phyloP scores from a whole-genome alignment of 1,140 invertebrate species.

The Papilio helenus region DNA sequence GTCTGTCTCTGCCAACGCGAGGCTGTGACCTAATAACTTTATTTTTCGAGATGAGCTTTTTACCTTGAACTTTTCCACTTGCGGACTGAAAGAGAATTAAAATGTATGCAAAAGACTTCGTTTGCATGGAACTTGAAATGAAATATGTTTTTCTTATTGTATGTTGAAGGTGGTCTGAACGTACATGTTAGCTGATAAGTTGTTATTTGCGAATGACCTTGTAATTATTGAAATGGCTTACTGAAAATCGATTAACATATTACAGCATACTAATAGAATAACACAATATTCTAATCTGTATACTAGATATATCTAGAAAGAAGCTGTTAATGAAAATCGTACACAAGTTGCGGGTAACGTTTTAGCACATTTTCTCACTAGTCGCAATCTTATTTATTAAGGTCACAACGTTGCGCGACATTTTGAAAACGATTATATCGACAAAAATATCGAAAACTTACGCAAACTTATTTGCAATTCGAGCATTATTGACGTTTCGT shows the following conservation, averaged over 20 bases:
- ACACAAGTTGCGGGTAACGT: neutral
- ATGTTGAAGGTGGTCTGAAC: neutral
- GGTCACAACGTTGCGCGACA: slow-evolving; percentile 1
- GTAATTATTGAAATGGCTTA: neutral
- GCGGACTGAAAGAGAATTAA: slow-evolving; percentile 12
- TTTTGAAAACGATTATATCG: slow-evolving; percentile 8
- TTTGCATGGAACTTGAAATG: neutral
- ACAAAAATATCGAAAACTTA: neutral
- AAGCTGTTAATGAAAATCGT: neutral
- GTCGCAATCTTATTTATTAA: slow-evolving; percentile 18
- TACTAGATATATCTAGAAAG: slow-evolving; percentile 3
- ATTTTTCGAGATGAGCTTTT: slow-evolving; percentile 20
- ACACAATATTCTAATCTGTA: neutral
- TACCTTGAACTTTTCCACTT: slow-evolving; percentile 23
- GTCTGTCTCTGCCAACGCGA: neutral
- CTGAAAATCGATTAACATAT: neutral
- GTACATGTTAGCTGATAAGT: neutral
- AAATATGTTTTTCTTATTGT: slow-evolving; percentile 1
- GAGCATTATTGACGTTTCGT: neutral
- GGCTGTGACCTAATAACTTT: slow-evolving; percentile 17
- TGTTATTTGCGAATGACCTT: neutral
- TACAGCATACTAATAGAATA: neutral
- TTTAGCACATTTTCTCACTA: slow-evolving; percentile 20
- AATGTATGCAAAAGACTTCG: slow-evolving; percentile 23
- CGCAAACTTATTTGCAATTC: neutral